These are phyloP conservation scores for Eubasilissa splendida DNA, from an alignment of 2,888 invertebrate species.

Conservation along the genomic window DNA sequence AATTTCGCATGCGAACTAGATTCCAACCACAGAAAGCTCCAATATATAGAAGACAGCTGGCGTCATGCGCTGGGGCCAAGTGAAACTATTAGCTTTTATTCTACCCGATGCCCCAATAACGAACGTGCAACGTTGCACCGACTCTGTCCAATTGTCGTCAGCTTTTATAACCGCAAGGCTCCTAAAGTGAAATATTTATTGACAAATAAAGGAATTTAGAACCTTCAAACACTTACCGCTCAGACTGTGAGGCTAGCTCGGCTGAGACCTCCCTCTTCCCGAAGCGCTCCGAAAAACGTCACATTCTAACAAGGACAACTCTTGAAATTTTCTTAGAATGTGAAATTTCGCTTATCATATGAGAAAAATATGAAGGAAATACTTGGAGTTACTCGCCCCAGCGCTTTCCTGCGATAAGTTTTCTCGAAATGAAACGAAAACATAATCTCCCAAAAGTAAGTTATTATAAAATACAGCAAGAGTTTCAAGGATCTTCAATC, in stretches of 20 bases:
- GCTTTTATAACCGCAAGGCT: slow-evolving; percentile 41
- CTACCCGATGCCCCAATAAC: slow-evolving; percentile 17
- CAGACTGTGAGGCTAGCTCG: slow-evolving; percentile 21
- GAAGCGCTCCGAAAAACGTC: background rate
- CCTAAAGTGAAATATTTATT: slow-evolving; percentile 47
- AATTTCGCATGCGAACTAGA: too few relatives aligned
- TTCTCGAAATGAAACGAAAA: slow-evolving; percentile 10
- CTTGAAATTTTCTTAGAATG: slow-evolving; percentile 10
- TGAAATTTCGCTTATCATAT: slow-evolving; percentile 15
- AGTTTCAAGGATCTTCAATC: background rate
- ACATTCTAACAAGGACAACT: slow-evolving; percentile 35
- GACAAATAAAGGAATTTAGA: slow-evolving; percentile 49
- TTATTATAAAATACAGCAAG: background rate
- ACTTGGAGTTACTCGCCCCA: background rate
- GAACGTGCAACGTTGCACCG: slow-evolving; percentile 35
- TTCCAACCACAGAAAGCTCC: background rate
- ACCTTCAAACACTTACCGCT: slow-evolving; percentile 11
- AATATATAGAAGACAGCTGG: slow-evolving; percentile 20
- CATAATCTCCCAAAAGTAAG: background rate
- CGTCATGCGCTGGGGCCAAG: slow-evolving; percentile 15
- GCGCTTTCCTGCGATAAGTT: background rate
- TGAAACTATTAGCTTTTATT: slow-evolving; percentile 23
- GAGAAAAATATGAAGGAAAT: slow-evolving; percentile 31
- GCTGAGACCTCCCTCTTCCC: background rate
- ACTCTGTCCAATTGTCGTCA: slow-evolving; percentile 45